Conservation (phyloP, 1,140 invertebrate genomes). For the Trissolcus basalis region DNA sequence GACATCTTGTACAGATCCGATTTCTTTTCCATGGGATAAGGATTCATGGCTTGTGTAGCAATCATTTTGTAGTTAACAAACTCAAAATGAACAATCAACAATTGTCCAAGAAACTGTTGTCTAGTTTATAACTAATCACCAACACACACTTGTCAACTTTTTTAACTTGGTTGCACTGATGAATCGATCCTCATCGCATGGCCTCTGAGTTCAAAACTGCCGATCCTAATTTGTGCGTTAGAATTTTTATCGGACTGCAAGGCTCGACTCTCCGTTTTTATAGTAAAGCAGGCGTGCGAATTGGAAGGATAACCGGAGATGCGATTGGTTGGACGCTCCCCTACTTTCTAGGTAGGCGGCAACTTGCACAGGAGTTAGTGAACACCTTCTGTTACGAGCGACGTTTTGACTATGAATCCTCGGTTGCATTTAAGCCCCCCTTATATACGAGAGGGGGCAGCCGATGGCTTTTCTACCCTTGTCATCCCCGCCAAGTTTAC, state of each 20-base stretch:
- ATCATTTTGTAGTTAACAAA: no score
- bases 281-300: background rate
- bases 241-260: background rate
- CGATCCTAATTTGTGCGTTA: background rate
- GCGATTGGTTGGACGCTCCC: background rate
- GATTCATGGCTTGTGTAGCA: no score
- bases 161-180: no score
- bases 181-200: background rate
- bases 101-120: no score
- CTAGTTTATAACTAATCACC: no score
- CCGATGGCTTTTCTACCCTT: no score
- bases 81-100: no score
- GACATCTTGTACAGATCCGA: no score
- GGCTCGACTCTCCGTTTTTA: background rate
- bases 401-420: background rate
- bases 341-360: background rate
- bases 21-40: no score
- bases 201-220: background rate
- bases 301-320: background rate
- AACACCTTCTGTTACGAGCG: conserved; percentile 1
- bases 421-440: background rate
- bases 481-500: no score
- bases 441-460: background rate
- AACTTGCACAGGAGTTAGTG: background rate
- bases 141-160: no score